Evolutionary conservation across 2,113 vertebrate genomes (phyloP), one percentile per base, ranked within the genome.

Genomic region (Saimiri boliviensis): DNA sequence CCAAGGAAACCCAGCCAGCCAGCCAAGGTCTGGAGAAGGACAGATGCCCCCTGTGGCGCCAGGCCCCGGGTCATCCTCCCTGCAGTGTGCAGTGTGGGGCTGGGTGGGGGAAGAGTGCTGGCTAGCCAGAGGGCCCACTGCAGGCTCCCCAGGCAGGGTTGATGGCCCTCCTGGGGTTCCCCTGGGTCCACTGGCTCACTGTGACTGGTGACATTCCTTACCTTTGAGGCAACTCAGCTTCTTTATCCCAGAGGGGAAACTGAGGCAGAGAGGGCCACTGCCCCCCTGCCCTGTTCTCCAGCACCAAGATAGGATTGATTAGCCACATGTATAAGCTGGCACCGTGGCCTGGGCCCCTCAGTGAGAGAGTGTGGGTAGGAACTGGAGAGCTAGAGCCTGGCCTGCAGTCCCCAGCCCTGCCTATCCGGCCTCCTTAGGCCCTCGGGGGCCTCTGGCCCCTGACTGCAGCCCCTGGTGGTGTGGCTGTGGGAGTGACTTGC

Each of bases 1-100:
- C 81, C 88, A 30, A 52, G 92, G 90, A 88, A 87, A 96, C 84
- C 63, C n/a, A 58, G 83, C 32, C 56, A 54, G 42, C 68, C 45
- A 20, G 52, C 14, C 40, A 11, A 84, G 93, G 93, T 85, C 71
- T 84, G 70, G 47, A 52, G 88, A 58, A 94, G 85, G 89, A 21
- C 47, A 79, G 49, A 45, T n/a, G 2, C 7, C 23, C 27, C 42
- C 7, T 0, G 5, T 23, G 60, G 40, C 49, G 10, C 35, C 7
- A 0, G 13, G 45, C 56, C 13, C 27, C 5, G 0, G 0, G 13
- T 1, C 13, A 37, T 58, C 45, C 71, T 66, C 42, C 16, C 85
- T 80, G n/a, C 8, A 13, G 40, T 12, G 30, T 37, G 40, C 54
- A 12, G 16, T 2, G 17, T 14, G 42, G 32, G 20, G 58, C 91